Evolutionary conservation across 2,888 invertebrate genomes (phyloP), one percentile per base, ranked within the genome.

Genomic region (Uropetala carovei): DNA sequence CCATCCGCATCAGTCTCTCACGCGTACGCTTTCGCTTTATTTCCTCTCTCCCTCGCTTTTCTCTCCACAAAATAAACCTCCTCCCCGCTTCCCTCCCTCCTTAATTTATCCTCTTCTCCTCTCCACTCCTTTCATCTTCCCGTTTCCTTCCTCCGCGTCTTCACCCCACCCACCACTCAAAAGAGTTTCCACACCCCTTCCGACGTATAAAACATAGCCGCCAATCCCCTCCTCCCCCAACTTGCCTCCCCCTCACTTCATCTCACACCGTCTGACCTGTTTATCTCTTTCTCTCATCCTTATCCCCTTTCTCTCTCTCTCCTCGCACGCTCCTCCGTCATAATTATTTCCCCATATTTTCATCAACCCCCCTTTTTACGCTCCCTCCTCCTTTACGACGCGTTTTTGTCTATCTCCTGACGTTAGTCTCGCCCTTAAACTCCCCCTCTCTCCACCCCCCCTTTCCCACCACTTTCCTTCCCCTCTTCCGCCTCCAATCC

Each of bases 111-210:
- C 43, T n/a, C 16, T n/a, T 10, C 30, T 56, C 56, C 82, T 82
- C 82, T 82, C 56, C 82, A 56, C 43, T 82, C 82, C 56, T 43
- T 82, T 82, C 56, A 43, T 43, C 82, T 82, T 43, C 82, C 82
- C 30, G 30, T 30, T 56, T 82, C 82, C 82, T 43, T 56, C 16
- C 56, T 56, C 27, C 18, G 27, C 30, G 43, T 43, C 16, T 56
- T 56, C 43, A 14, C 13, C 14, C 18, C 82, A 30, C 27, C 43
- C 43, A 16, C 82, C 27, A 30, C n/a, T 56, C 30, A 82, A 43
- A n/a, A 43, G 30, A 82, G 30, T 56, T 82, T 56, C 14, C n/a
- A 82, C 27, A 30, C 81, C n/a, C 81, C 9, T 13, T n/a, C 81
- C 81, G 5, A 30, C 82, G 82, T 18, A 5, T 14, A 13, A 30